Base-by-base conservation (phyloP, 2,797 vertebrate species). In the Enteromius mattozi region DNA sequence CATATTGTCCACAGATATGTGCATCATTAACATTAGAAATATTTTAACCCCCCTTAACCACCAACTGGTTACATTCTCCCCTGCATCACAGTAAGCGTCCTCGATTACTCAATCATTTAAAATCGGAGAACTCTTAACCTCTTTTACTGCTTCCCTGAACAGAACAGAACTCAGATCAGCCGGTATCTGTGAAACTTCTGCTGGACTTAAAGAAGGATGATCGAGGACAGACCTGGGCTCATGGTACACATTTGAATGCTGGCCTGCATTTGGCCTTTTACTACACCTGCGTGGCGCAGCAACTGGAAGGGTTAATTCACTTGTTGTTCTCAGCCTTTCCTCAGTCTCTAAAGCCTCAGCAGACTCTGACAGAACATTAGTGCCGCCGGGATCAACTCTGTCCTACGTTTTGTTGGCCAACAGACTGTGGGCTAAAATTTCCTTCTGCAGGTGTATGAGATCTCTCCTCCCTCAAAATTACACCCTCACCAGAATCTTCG, bases 31-130 rank as follows among this genome's bases (percentile, higher is more conserved):
- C n/a, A n/a, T n/a, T n/a, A 40, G 40, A 40, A 40, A 40, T 40
- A 40, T 40, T 40, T 40, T 7, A 40, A 40, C 37, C 37, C 37
- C 7, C 37, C 7, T 40, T 40, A 40, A 40, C 37, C 7, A 40
- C 8, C 37, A 40, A 40, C 7, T 40, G 37, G 37, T 40, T 40
- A 40, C 66, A 81, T 68, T 70, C 66, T 56, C 79, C 79, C 65
- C 47, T 81, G n/a, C n/a, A 17, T 6, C 6, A 17, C 2, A 12
- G 49, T 56, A 56, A 71, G 4, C 35, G 27, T 17, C 65, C 78
- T 81, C 27, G 35, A 27, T 71, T 80, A 49, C 42, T 80, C 42
- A 45, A n/a, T n/a, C n/a, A n/a, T 68, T 68, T 21, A 71, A 16
- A 54, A 21, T 0, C 12, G 49, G 51, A 54, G 51, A 7, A 37